Evolutionary conservation across 2,113 vertebrate species (phyloP), one percentile per base, ranked within the genome.

Genomic region (Neotoma lepida): DNA sequence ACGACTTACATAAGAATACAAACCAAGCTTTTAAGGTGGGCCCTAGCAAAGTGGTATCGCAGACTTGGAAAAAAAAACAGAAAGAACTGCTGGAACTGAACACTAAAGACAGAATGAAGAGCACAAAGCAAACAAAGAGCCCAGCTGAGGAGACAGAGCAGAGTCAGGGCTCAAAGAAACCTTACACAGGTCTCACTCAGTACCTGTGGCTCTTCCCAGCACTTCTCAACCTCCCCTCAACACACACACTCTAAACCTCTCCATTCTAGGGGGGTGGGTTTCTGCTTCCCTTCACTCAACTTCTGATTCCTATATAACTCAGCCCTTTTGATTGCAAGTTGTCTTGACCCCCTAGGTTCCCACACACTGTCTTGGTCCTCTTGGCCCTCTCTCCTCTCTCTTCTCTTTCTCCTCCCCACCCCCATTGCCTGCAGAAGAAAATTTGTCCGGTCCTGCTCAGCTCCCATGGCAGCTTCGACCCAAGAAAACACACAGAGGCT

Each of bases 21-120:
- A 76, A 54, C 58, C 87, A 81, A 85, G 49, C 4, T 70, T 80
- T 89, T 91, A 88, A 66, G 9, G 85, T 54, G 41, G 24, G 35
- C 56, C 85, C n/a, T 49, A 76, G 70, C 78, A 56, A 85, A 96
- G 58, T 56, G 58, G 54, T 66, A 56, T 28, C 81, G n/a, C 64
- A 91, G 58, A 64, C 61, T 61, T 81, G 77, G 56, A 10, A 70
- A 80, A 70, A 80, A 41, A 58, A 81, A 54, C 35, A 71, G 80
- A 88, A 58, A 15, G 41, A 85, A 76, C 93, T 30, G 71, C 41
- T 91, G 88, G 71, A 73, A 68, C 24, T 49, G 76, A 92, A 90
- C 82, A 41, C 71, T 46, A 56, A 70, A 30, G 33, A 73, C 39
- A 46, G 68, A 78, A 49, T 61, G 51, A 74, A 61, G 8, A 81